Evolutionary conservation across 2,888 invertebrate genomes (phyloP), one percentile per base, ranked within the genome.

Genomic region (Meiosimyza platycephala): DNA sequence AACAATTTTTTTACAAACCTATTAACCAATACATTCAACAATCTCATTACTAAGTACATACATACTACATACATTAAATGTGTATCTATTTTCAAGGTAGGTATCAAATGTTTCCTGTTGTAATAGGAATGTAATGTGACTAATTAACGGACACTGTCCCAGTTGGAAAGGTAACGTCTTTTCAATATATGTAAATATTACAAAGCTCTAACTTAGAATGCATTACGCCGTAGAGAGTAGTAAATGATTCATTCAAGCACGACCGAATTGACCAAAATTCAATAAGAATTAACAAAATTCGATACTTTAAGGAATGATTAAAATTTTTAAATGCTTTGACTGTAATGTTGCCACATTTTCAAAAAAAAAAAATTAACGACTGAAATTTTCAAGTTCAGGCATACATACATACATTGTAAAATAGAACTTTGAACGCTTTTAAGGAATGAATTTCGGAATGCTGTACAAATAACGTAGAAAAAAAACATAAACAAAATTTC

Each of bases 171-270:
- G 67, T 67, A 67, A 67, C 40, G 9, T 40, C 40, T 40, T n/a
- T n/a, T 40, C 40, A 67, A 28, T 54, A 63, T 48, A 16, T 13
- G n/a, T 28, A 28, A 2, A 15, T 16, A 47, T 63, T 16, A 47
- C 47, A n/a, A 62, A 60, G 47, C 48, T 63, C 40, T 40, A 13
- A 15, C 57, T 33, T 67, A 67, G 67, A 57, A 55, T 66, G 66
- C 66, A 54, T 55, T 55, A 55, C 55, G 54, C 67, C 65, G 54
- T 67, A 67, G 67, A n/a, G 55, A 51, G 28, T 64, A 64, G 64
- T 48, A 28, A 16, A 51, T 5, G 28, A 51, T 13, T 64, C 64
- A 51, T 64, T 52, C 18, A 47, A 47, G 62, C 50, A 50, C 64
- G 64, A n/a, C 18, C 50, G 67, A 47, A 47, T 47, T 47, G 55